Conservation (phyloP, 1,140 invertebrate genomes). For the Aphaenogaster floridana region DNA sequence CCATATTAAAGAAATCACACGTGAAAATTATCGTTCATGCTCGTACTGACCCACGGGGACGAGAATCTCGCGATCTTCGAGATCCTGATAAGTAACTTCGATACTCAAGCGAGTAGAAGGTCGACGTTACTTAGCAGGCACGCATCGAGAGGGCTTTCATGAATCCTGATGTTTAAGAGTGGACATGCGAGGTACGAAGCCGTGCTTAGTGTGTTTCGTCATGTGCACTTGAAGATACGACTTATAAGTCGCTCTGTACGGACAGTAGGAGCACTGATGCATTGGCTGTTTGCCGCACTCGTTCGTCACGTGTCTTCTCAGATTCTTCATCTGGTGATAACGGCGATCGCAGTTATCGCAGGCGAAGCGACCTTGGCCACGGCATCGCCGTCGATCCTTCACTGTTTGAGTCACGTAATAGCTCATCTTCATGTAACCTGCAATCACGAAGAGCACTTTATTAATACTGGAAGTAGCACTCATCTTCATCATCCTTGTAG, state of each 20-base stretch:
- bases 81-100: not conserved
- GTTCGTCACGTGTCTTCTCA: slow-evolving; percentile 82
- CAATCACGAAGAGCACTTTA: slow-evolving; percentile 67
- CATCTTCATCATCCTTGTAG: not conserved
- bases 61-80: not conserved
- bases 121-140: slow-evolving; percentile 8
- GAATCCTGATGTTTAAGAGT: slow-evolving; percentile 21
- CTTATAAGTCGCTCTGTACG: slow-evolving; percentile 85
- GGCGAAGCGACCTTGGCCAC: slow-evolving; percentile 81
- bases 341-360: slow-evolving; percentile 84
- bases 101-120: not conserved
- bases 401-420: slow-evolving; percentile 55
- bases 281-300: slow-evolving; percentile 89
- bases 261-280: slow-evolving; percentile 88
- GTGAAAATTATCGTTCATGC: not conserved
- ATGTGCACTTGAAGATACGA: slow-evolving; percentile 86
- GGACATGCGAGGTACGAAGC: slow-evolving; percentile 61
- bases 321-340: slow-evolving; percentile 84
- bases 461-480: slow-evolving; percentile 45
- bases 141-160: slow-evolving; percentile 23
- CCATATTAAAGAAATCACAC: not conserved
- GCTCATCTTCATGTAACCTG: slow-evolving; percentile 70
- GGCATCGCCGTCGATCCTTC: slow-evolving; percentile 73
- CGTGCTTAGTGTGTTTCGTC: slow-evolving; percentile 76
- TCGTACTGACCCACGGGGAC: not conserved